A percentile compares a stretch with the other conserved stretches of the same genome.
Conservation (phyloP, 2,797 vertebrate genomes). For the Sebastolobus alascanus region DNA sequence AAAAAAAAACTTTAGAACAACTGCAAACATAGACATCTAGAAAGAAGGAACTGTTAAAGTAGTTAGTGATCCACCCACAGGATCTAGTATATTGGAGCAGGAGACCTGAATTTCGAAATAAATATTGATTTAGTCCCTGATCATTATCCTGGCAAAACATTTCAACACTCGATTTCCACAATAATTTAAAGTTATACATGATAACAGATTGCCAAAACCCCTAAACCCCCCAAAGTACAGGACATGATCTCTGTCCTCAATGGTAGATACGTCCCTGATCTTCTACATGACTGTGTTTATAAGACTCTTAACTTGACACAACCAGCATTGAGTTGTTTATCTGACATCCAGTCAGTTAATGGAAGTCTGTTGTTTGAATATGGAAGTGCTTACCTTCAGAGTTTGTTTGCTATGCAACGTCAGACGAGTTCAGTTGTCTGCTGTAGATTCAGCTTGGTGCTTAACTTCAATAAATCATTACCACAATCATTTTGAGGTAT, state of each 20-base stretch:
- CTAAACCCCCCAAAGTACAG: background rate
- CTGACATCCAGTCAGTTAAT: background rate
- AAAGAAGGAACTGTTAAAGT: background rate
- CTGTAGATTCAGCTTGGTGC: background rate
- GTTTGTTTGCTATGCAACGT: constrained; percentile 30
- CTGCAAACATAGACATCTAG: background rate
- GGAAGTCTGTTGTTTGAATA: background rate
- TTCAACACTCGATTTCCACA: background rate
- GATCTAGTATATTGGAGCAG: background rate
- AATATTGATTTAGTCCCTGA: background rate
- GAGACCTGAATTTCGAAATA: background rate
- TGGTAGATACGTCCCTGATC: background rate
- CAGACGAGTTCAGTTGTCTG: background rate
- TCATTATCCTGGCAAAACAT: background rate
- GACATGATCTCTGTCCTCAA: background rate
- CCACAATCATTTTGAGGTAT: background rate
- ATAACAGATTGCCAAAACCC: background rate
- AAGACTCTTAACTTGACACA: background rate
- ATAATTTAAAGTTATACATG: background rate
- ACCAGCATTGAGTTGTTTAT: background rate
- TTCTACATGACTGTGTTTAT: background rate
- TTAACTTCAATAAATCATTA: constrained; percentile 22
- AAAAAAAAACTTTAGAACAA: background rate
- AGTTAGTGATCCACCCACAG: background rate
- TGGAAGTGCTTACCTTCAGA: background rate